Evolutionary conservation across 1,140 invertebrate genomes (phyloP).

Genomic region (Grapholita molesta): DNA sequence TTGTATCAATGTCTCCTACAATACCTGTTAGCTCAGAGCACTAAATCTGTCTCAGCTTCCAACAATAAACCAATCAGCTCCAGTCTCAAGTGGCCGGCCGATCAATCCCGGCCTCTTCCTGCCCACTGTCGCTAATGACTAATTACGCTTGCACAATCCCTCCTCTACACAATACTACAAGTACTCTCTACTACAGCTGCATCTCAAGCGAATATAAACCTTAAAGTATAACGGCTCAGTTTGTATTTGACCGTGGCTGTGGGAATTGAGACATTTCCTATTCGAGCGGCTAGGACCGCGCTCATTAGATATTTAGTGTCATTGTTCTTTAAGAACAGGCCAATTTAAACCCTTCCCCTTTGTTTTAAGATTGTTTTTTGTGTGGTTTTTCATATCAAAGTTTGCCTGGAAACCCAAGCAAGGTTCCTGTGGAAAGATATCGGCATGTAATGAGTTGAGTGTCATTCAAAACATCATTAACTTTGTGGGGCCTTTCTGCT

Average conservation of each 20-base stretch:
- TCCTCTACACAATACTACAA: conserved; percentile 45
- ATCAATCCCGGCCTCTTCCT: conserved; percentile 57
- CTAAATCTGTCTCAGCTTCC: neutral
- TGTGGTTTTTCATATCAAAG: neutral
- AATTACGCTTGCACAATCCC: conserved; percentile 64
- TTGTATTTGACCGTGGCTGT: neutral
- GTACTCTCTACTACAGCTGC: conserved; percentile 25
- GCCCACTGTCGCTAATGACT: conserved; percentile 67
- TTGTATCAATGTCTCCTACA: neutral
- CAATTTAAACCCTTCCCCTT: conserved; percentile 21
- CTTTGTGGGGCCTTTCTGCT: conserved; percentile 31
- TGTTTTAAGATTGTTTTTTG: neutral
- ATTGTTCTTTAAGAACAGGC: conserved; percentile 27
- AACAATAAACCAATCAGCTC: conserved; percentile 45
- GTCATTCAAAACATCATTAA: conserved; percentile 67
- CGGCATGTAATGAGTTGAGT: conserved; percentile 69
- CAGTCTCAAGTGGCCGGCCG: conserved; percentile 32
- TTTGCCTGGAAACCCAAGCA: conserved; percentile 26
- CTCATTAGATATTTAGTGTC: conserved; percentile 63
- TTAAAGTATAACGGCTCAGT: conserved; percentile 27
- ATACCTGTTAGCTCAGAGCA: neutral
- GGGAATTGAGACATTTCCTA: conserved; percentile 38
- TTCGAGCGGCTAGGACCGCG: conserved; percentile 33
- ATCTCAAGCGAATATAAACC: conserved; percentile 29
- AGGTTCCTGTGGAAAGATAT: conserved; percentile 63